Evolutionary conservation across 2,113 vertebrate genomes (phyloP).

Genomic region (Brienomyrus longianalis): DNA sequence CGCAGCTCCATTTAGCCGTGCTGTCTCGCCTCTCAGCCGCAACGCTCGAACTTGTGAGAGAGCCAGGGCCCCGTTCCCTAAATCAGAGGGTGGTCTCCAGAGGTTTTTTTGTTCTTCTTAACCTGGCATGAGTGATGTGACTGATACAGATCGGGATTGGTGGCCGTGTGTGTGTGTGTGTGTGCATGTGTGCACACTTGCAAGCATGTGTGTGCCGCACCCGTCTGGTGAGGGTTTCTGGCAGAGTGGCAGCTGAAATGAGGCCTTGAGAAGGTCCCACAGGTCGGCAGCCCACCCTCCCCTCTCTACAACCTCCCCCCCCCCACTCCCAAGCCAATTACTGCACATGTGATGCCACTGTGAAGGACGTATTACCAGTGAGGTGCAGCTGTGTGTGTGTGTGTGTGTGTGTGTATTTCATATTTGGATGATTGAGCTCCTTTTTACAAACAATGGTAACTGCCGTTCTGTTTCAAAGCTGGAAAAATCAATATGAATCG

Average conservation of each 20-base stretch:
- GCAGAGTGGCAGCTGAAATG: slow-evolving; percentile 18
- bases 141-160: background rate
- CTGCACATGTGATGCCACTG: slow-evolving; percentile 20
- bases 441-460: background rate
- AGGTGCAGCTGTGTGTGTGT: background rate
- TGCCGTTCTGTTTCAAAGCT: background rate
- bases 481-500: background rate
- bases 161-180: background rate
- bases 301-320: background rate
- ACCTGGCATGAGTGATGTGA: slow-evolving; percentile 3
- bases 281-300: slow-evolving; percentile 3
- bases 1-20: background rate
- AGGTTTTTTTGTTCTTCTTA: slow-evolving; percentile 6
- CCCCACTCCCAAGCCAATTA: slow-evolving; percentile 22
- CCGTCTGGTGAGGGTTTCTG: slow-evolving; percentile 8
- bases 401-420: background rate
- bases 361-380: slow-evolving; percentile 18
- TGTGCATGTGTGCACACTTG: background rate
- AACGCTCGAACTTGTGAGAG: background rate
- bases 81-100: background rate
- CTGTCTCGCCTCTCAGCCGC: background rate
- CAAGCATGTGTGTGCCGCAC: background rate
- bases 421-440: background rate
- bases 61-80: background rate
- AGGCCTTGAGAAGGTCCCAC: slow-evolving; percentile 20